phyloP scores from a whole-genome alignment of 2,888 invertebrate genomes.

The Tachina fera region DNA sequence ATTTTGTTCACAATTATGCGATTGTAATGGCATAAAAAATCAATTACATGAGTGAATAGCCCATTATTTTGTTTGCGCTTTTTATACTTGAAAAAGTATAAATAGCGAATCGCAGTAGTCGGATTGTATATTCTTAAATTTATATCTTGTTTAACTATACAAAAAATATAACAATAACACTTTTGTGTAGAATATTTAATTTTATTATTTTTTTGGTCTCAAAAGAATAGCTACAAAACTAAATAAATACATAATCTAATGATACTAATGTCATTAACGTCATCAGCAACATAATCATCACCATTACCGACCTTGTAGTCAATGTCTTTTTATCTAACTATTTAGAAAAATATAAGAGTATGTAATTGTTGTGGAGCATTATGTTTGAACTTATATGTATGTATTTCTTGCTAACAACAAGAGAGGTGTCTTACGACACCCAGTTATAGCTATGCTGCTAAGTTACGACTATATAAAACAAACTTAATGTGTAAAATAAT shows the following conservation, averaged over 20 bases:
- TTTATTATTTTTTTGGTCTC: constrained; percentile 32
- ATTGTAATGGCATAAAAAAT: no score
- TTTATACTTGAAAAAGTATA: no score
- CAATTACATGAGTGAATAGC: no score
- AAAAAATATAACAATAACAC: neutral
- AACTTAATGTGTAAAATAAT: no score
- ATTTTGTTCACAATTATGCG: no score
- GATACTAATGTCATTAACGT: constrained; percentile 9
- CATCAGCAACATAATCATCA: constrained; percentile 4
- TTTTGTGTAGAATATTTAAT: constrained; percentile 35
- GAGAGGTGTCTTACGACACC: no score
- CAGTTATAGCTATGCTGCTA: no score
- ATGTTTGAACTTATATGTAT: constrained; percentile 24
- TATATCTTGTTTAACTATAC: no score
- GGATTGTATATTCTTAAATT: no score
- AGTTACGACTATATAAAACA: no score
- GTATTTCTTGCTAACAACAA: constrained; percentile 7
- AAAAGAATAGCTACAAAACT: constrained; percentile 24
- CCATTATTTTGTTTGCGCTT: no score
- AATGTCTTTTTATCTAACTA: constrained; percentile 20
- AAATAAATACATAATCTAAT: constrained; percentile 19
- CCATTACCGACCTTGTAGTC: neutral
- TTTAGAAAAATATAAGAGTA: constrained; percentile 27
- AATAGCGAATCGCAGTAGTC: no score
- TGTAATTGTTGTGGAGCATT: constrained; percentile 38